Conservation (phyloP, 2,797 vertebrate genomes). For the Lutjanus argentimaculatus region DNA sequence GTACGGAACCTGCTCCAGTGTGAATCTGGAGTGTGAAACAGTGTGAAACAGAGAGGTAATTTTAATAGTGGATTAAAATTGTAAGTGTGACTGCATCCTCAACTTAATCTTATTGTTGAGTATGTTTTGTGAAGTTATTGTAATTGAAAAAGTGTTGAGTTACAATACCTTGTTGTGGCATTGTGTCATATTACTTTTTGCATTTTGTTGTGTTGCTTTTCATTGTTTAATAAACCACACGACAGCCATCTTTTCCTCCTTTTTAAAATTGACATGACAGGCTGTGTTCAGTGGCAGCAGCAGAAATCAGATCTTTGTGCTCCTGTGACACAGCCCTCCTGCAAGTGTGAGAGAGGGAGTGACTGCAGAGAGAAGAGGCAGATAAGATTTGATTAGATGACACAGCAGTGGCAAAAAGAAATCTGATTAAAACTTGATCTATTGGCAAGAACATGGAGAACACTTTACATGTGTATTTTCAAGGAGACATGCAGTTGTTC, state of each 20-base stretch:
- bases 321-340: conserved; percentile 1
- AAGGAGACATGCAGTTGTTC: neutral
- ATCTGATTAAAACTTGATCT: conserved; percentile 33
- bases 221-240: neutral
- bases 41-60: conserved; percentile 5
- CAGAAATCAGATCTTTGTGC: conserved; percentile 22
- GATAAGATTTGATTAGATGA: conserved; percentile 40
- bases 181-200: neutral
- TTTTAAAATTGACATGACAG: neutral
- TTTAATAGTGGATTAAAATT: conserved; percentile 3
- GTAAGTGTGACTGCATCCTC: neutral
- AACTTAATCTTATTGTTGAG: no score
- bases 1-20: neutral
- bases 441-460: conserved; percentile 19
- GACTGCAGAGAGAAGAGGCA: conserved; percentile 23
- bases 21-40: no score
- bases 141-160: neutral
- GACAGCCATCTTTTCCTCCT: neutral
- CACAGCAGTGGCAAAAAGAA: conserved; percentile 20
- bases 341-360: conserved; percentile 3
- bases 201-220: neutral
- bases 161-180: neutral
- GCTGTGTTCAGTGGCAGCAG: conserved; percentile 14
- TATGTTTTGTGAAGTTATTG: no score
- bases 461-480: conserved; percentile 7